Percentiles rank a stretch among this genome's conserved stretches.
phyloP scores from a whole-genome alignment of 2,888 invertebrate genomes.

The Masnerella sp. region DNA sequence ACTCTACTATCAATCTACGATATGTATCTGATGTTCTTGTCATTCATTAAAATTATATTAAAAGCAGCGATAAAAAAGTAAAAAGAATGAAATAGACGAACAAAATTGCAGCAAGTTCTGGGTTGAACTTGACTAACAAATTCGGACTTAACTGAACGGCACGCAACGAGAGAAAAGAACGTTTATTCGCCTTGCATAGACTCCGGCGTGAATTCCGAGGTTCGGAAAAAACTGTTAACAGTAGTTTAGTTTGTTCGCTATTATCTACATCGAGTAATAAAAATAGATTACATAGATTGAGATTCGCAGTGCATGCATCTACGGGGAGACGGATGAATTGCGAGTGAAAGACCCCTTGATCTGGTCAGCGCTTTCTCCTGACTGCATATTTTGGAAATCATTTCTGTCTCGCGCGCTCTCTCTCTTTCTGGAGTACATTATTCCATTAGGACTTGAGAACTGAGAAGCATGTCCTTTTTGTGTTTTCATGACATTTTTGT shows the following conservation, averaged over 20 bases:
- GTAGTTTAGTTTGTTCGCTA: slow-evolving; percentile 49
- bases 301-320: slow-evolving; percentile 75
- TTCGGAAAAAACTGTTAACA: slow-evolving; percentile 45
- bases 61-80: slow-evolving; percentile 13
- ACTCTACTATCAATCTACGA: slow-evolving; percentile 54
- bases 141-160: slow-evolving; percentile 26
- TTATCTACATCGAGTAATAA: slow-evolving; percentile 74
- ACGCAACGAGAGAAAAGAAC: slow-evolving; percentile 32
- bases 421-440: slow-evolving; percentile 26
- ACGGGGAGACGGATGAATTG: slow-evolving; percentile 64
- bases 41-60: slow-evolving; percentile 36
- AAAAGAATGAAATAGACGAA: slow-evolving; percentile 5
- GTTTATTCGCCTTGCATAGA: slow-evolving; percentile 28
- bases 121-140: slow-evolving; percentile 35
- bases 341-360: slow-evolving; percentile 38
- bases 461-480: slow-evolving; percentile 36
- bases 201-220: slow-evolving; percentile 58
- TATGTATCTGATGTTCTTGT: slow-evolving; percentile 60
- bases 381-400: slow-evolving; percentile 26
- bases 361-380: slow-evolving; percentile 29
- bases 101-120: slow-evolving; percentile 2
- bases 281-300: slow-evolving; percentile 77
- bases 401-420: slow-evolving; percentile 19
- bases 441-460: slow-evolving; percentile 42
- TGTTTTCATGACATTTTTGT: slow-evolving; percentile 37